Percentiles rank a stretch among this genome's conserved stretches.
These are phyloP conservation scores for Diorhabda sublineata DNA, from an alignment of 1,140 invertebrate species.

Conservation along the genomic window DNA sequence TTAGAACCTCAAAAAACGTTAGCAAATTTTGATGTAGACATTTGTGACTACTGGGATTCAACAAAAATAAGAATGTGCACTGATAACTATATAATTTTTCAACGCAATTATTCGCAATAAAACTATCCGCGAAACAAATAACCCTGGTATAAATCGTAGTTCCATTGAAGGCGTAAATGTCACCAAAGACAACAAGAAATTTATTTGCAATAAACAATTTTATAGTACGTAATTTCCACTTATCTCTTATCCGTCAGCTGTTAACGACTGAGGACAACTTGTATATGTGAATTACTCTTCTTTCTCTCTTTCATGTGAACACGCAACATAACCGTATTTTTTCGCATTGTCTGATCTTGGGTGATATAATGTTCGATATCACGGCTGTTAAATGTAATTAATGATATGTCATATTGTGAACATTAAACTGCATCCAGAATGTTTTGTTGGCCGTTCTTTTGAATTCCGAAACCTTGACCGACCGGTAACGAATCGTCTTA, in stretches of 20 bases:
- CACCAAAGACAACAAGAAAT: too few relatives aligned
- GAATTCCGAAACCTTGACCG: background rate
- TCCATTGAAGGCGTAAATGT: too few relatives aligned
- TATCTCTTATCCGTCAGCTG: background rate
- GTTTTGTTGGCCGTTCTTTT: background rate
- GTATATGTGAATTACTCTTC: background rate
- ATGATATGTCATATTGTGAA: constrained; percentile 11
- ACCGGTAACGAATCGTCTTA: background rate
- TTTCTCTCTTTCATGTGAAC: background rate
- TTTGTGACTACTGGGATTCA: too few relatives aligned
- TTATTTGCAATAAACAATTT: background rate
- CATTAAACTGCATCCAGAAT: constrained; percentile 5
- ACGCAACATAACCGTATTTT: constrained; percentile 6
- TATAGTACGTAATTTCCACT: background rate
- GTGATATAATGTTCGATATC: constrained; percentile 10
- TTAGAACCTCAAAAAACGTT: too few relatives aligned
- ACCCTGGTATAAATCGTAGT: too few relatives aligned
- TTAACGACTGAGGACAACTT: background rate
- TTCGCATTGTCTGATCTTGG: constrained; percentile 1
- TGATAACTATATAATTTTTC: too few relatives aligned
- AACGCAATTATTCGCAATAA: too few relatives aligned
- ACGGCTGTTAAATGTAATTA: constrained; percentile 7
- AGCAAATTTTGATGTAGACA: too few relatives aligned
- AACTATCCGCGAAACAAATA: too few relatives aligned
- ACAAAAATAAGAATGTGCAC: too few relatives aligned